Evolutionary conservation across 2,113 vertebrate genomes (phyloP).

Genomic region (Eubucco bourcierii): DNA sequence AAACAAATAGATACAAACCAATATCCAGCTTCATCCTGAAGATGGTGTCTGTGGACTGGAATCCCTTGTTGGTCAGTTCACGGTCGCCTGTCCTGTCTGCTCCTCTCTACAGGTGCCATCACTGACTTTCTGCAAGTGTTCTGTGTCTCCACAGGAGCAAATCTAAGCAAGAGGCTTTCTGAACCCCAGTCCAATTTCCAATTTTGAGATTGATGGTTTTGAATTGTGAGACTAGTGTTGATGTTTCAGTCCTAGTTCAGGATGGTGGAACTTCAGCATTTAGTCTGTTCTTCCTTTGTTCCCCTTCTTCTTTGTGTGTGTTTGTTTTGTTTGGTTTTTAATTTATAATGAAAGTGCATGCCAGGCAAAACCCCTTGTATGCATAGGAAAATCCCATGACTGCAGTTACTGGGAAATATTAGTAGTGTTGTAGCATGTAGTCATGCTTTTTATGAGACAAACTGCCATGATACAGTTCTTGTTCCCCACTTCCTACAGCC

Average conservation of each 20-base stretch:
- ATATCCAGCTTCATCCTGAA: too few relatives aligned
- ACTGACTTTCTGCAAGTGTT: too few relatives aligned
- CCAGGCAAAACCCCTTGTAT: not conserved
- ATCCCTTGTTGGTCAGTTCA: too few relatives aligned
- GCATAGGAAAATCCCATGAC: not conserved
- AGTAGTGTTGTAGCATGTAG: not conserved
- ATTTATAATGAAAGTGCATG: not conserved
- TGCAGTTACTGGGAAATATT: not conserved
- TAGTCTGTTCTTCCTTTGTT: not conserved
- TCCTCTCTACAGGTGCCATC: too few relatives aligned
- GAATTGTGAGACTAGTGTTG: not conserved
- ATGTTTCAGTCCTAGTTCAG: not conserved
- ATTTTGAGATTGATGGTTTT: not conserved
- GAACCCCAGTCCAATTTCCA: too few relatives aligned
- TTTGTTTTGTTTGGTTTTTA: not conserved
- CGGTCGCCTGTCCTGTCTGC: too few relatives aligned
- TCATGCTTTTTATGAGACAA: not conserved
- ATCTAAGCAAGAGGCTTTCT: too few relatives aligned
- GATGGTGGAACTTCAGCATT: not conserved
- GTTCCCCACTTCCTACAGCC: not conserved
- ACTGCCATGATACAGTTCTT: not conserved
- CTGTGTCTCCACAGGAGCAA: too few relatives aligned
- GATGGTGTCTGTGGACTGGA: too few relatives aligned
- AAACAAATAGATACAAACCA: too few relatives aligned
- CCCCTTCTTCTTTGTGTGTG: not conserved